These are phyloP conservation scores for Ciconia boyciana DNA, from an alignment of 2,113 vertebrate species.

Conservation along the genomic window DNA sequence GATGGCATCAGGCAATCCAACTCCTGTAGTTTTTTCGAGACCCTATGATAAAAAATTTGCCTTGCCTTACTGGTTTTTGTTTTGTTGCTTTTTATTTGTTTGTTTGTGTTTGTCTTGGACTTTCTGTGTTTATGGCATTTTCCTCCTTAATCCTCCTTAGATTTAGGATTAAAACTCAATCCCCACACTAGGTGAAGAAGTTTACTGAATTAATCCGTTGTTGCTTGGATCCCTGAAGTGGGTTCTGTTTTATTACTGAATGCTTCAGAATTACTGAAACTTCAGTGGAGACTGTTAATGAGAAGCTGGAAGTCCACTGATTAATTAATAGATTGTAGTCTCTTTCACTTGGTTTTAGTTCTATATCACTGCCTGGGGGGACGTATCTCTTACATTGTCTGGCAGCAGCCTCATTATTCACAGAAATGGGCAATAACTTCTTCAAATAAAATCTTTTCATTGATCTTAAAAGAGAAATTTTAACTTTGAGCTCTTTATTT, in stretches of 20 bases:
- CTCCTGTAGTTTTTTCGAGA: not conserved
- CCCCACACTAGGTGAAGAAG: not conserved
- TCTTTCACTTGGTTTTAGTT: conserved; percentile 4
- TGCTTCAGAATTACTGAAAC: not conserved
- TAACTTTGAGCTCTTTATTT: conserved; percentile 23
- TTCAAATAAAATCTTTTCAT: conserved; percentile 7
- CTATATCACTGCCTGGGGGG: not conserved
- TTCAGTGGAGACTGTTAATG: not conserved
- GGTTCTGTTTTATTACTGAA: not conserved
- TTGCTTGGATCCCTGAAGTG: not conserved
- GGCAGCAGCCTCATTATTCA: conserved; percentile 32
- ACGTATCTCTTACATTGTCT: conserved; percentile 3
- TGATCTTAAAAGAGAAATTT: conserved; percentile 40
- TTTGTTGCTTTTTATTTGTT: not conserved
- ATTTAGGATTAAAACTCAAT: not conserved
- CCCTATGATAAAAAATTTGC: not conserved
- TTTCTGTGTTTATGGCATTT: not conserved
- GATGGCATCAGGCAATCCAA: not conserved
- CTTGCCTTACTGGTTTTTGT: not conserved
- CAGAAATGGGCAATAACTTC: conserved; percentile 1
- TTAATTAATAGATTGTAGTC: conserved; percentile 2
- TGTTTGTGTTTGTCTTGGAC: not conserved
- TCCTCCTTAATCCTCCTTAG: not conserved
- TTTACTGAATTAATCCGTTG: not conserved
- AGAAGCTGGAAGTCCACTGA: conserved; percentile 2